Conservation (phyloP, 2,113 vertebrate species). For the Myrmophylax atrothorax region DNA sequence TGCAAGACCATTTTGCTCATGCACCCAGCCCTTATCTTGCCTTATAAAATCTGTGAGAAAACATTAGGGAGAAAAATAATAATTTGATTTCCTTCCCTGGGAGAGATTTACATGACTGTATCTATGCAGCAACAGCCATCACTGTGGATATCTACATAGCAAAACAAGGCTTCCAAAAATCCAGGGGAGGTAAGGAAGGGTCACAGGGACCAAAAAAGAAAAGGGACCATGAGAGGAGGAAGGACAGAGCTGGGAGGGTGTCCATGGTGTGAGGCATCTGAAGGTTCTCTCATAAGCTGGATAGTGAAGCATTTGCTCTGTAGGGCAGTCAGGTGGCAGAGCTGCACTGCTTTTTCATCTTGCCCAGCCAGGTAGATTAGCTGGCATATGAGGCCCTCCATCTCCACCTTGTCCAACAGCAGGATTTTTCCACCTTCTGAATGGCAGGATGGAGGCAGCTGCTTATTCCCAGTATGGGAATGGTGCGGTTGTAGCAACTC, state of each 20-base stretch:
- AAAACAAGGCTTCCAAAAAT: not conserved
- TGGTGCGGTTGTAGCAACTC: not conserved
- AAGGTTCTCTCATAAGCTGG: not conserved
- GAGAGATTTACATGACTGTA: not conserved
- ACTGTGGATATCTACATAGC: not conserved
- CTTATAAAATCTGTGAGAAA: not conserved
- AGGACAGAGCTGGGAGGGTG: not conserved
- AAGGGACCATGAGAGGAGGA: not conserved
- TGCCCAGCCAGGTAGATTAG: not conserved
- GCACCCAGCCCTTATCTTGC: not conserved
- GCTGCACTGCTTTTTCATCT: not conserved
- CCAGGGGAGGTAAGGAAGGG: not conserved
- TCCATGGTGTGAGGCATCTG: not conserved
- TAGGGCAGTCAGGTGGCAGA: not conserved
- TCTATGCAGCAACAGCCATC: not conserved
- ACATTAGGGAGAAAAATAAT: not conserved
- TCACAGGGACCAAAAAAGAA: not conserved
- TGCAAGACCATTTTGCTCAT: accelerated
- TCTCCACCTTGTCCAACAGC: not conserved
- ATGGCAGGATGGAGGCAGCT: not conserved
- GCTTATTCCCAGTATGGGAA: accelerated
- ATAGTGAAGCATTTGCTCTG: not conserved
- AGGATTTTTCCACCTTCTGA: not conserved
- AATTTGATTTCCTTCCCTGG: not conserved
- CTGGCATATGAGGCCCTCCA: not conserved